These are phyloP conservation scores for Rhinolophus ferrumequinum DNA, from an alignment of 2,113 vertebrate species.

Conservation along the genomic window DNA sequence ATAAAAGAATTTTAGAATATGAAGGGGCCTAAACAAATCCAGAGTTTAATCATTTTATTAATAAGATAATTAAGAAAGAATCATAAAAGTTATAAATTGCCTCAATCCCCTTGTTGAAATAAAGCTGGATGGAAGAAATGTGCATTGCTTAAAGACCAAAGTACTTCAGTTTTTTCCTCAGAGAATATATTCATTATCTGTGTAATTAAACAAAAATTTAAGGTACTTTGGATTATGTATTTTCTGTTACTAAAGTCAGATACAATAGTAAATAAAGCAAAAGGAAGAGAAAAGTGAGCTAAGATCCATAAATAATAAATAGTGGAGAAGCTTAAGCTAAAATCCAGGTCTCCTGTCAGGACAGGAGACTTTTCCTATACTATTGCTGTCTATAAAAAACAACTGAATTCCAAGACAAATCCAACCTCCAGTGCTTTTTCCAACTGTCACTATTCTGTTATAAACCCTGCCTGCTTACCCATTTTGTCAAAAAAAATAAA, in stretches of 20 bases:
- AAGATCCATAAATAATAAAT: neutral
- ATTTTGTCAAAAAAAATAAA: neutral
- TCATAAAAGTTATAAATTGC: neutral
- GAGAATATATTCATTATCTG: neutral
- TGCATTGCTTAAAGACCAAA: neutral
- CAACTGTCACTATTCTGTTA: neutral
- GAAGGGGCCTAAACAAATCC: neutral
- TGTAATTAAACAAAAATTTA: neutral
- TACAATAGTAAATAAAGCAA: neutral
- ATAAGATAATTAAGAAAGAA: neutral
- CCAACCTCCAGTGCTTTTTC: neutral
- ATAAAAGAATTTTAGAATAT: slow-evolving; percentile 3
- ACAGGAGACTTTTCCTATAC: neutral
- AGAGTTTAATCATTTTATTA: slow-evolving; percentile 19
- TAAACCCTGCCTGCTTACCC: neutral
- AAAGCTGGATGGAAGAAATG: neutral
- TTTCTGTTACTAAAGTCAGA: slow-evolving; percentile 21
- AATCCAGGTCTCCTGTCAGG: neutral
- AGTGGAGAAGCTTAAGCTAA: neutral
- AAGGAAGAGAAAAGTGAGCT: neutral
- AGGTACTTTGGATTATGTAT: neutral
- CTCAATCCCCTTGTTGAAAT: neutral
- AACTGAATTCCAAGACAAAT: neutral
- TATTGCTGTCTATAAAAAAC: neutral
- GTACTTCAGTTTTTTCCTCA: neutral